Percentiles rank a stretch among this genome's conserved stretches.
These are phyloP conservation scores for Drosophila diplacantha DNA, from an alignment of 2,888 invertebrate genomes.

Conservation along the genomic window DNA sequence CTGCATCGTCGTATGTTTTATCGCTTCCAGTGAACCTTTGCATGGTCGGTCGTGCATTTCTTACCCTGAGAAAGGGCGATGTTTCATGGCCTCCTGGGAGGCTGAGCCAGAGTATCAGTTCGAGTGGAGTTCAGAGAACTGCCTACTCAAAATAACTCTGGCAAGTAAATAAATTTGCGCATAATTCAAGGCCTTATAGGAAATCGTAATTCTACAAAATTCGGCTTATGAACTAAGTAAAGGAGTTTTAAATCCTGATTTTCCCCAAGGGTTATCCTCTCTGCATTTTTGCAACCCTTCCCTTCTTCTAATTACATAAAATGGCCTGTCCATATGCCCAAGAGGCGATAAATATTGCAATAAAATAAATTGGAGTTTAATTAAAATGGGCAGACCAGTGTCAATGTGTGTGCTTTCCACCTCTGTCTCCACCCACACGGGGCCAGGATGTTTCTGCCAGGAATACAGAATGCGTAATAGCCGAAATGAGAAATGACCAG, in stretches of 20 bases:
- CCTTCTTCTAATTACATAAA: constrained; percentile 41
- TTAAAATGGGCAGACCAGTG: constrained; percentile 48
- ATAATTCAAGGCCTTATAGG: neutral
- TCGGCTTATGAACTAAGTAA: neutral
- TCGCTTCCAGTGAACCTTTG: constrained; percentile 65
- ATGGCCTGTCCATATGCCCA: constrained; percentile 35
- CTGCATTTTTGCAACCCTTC: neutral
- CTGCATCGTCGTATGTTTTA: constrained; percentile 41
- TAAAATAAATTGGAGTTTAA: constrained; percentile 65
- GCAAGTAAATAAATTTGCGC: constrained; percentile 5
- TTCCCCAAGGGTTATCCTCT: neutral
- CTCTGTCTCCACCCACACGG: neutral
- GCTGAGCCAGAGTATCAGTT: neutral
- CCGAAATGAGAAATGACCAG: constrained; percentile 63
- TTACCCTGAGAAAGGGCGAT: constrained; percentile 38
- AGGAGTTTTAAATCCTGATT: neutral
- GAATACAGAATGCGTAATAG: constrained; percentile 52
- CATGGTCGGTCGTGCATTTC: constrained; percentile 46
- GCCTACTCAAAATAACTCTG: neutral
- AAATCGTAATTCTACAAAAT: neutral
- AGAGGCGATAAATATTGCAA: constrained; percentile 62
- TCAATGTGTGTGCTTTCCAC: neutral
- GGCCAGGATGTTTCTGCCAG: constrained; percentile 30
- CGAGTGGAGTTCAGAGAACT: constrained; percentile 17
- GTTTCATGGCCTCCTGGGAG: constrained; percentile 24